Base-by-base conservation (phyloP, 2,888 invertebrate genomes). In the Camponotus fellah region DNA sequence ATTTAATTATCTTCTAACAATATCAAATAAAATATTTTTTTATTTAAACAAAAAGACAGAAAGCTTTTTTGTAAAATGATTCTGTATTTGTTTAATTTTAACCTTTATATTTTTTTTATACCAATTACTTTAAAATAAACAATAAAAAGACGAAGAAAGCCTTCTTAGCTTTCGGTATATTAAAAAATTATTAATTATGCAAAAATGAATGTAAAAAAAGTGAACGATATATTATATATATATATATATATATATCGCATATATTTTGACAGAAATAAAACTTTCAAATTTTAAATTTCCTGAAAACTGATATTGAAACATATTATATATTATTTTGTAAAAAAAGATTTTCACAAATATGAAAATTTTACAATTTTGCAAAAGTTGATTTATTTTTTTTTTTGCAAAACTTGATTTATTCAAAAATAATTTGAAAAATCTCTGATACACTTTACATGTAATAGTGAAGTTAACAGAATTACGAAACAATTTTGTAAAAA, bases 71-170 rank as follows among this genome's bases (percentile, higher is more conserved):
- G n/a, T 2, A 40, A 58, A 49, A 6, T 9, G 5, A 40, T n/a
- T 69, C 0, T 8, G 14, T 17, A 56, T 56, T 5, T n/a, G 4
- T 58, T 72, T 17, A 37, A 17, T 40, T 40, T 10, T 58, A n/a
- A 56, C 9, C 37, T 5, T 3, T n/a, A 2, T 21, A 2, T 21
- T 14, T 68, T 32, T 10, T 49, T 49, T 17, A 46, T 43, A 17
- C 4, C 9, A 4, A 46, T 68, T 53, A 34, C 14, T 69, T 69
- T 34, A 69, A 34, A 69, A 34, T 68, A 32, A 49, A 69, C 12
- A 9, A 14, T 5, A 32, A 49, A 69, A 49, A 49, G 10, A 0
- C 3, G 12, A 0, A 49, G 1, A 49, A 49, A 49, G 46, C 34
- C 14, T 43, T 43, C 46, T 46, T 8, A 21, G 40, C 14, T 65